These are phyloP conservation scores for Chaenocephalus aceratus DNA, from an alignment of 2,113 vertebrate species.

Conservation along the genomic window DNA sequence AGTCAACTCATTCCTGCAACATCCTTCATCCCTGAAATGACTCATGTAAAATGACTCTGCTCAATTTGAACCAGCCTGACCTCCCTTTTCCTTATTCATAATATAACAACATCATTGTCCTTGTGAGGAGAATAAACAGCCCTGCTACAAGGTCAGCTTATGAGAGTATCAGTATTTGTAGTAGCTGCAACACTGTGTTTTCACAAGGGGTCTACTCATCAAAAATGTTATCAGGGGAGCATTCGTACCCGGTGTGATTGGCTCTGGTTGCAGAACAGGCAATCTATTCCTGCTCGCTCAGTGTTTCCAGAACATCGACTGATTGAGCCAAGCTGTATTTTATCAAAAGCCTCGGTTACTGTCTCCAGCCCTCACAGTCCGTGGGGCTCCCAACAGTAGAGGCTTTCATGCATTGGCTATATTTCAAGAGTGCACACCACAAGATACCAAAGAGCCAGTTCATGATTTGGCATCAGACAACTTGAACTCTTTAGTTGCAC, in stretches of 20 bases:
- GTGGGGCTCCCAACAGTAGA: constrained; percentile 14
- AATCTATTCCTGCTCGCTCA: constrained; percentile 18
- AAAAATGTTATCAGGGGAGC: constrained; percentile 11
- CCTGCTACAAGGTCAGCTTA: constrained; percentile 18
- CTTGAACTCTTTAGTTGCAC: constrained; percentile 7
- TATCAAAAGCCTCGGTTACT: constrained; percentile 34
- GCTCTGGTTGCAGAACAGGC: constrained; percentile 29
- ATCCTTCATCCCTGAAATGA: constrained; percentile 52
- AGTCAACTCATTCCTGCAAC: constrained; percentile 29
- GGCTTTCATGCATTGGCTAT: constrained; percentile 23
- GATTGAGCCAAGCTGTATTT: constrained; percentile 31
- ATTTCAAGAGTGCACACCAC: constrained; percentile 13
- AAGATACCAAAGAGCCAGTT: constrained; percentile 26
- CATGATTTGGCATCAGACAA: constrained; percentile 15
- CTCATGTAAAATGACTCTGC: constrained; percentile 41
- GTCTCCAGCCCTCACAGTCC: constrained; percentile 26
- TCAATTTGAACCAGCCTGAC: constrained; percentile 18
- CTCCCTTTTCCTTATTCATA: constrained; percentile 22
- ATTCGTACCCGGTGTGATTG: constrained; percentile 31
- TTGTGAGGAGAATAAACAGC: constrained; percentile 20
- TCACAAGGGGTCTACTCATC: constrained; percentile 13
- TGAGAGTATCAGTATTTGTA: not conserved
- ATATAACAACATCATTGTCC: constrained; percentile 11
- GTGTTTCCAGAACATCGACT: constrained; percentile 30
- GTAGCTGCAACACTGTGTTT: not conserved